phyloP scores from a whole-genome alignment of 2,113 vertebrate species.

The Microcebus tavaratra region DNA sequence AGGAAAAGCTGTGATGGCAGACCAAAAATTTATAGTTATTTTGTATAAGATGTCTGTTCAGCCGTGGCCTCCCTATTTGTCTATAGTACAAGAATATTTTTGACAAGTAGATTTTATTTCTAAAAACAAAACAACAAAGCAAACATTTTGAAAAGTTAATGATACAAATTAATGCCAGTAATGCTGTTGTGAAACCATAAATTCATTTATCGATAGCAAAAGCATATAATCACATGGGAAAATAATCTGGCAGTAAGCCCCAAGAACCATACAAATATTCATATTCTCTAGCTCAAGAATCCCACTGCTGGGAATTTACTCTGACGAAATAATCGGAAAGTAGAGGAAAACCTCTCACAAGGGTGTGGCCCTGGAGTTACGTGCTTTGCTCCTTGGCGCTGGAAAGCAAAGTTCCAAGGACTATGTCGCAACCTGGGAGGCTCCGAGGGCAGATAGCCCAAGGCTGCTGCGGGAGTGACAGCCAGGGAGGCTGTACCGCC shows the following conservation, averaged over 20 bases:
- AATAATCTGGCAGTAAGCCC: not conserved
- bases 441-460: not conserved
- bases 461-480: not conserved
- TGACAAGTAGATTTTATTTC: not conserved
- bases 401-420: not conserved
- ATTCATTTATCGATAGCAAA: not conserved
- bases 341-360: not conserved
- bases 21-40: not conserved
- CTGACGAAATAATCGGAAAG: conserved; percentile 22
- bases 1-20: not conserved
- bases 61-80: not conserved
- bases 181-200: not conserved
- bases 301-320: conserved; percentile 53
- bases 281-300: not conserved
- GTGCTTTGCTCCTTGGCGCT: not conserved
- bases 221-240: not conserved
- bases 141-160: not conserved
- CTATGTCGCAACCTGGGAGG: conserved; percentile 16
- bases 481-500: too few species aligned
- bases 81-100: not conserved
- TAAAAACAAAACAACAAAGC: not conserved
- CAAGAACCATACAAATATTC: not conserved
- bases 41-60: not conserved
- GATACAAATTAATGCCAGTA: not conserved
- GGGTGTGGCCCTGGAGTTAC: conserved; percentile 34